Percentiles rank a stretch among this genome's conserved stretches.
Evolutionary conservation across 2,797 vertebrate species (phyloP).

Genomic region (Vireo griseus): DNA sequence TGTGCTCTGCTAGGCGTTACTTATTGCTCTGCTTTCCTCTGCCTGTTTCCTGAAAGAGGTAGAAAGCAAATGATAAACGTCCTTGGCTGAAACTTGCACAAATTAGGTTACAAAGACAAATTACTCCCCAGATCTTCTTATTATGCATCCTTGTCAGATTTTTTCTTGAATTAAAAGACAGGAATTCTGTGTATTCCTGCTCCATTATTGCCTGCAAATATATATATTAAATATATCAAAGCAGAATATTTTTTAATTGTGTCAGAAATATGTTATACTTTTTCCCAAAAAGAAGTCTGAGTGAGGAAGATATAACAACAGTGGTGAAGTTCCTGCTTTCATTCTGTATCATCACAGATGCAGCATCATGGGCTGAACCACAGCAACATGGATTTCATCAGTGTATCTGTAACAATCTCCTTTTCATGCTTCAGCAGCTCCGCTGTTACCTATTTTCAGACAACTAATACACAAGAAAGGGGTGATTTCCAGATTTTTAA

Average conservation of each 20-base stretch:
- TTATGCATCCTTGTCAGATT: background rate
- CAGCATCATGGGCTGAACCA: background rate
- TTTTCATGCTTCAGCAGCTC: background rate
- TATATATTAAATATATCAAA: background rate
- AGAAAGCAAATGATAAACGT: conserved; percentile 49
- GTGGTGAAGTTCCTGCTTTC: background rate
- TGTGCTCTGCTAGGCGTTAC: background rate
- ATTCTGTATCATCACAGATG: background rate
- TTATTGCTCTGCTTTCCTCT: conserved; percentile 32
- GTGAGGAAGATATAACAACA: background rate
- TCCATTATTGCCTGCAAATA: background rate
- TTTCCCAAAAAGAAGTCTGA: background rate
- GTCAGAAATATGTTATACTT: background rate
- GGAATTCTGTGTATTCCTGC: background rate
- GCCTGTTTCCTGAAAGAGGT: conserved; percentile 58
- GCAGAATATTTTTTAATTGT: background rate
- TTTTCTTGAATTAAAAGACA: background rate
- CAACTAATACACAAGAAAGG: background rate
- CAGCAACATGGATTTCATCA: background rate
- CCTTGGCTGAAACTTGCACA: conserved; percentile 4
- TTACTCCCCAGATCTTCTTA: background rate
- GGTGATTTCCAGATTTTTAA: background rate
- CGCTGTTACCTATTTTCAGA: background rate
- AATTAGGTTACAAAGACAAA: conserved; percentile 41
- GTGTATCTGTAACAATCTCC: background rate